Evolutionary conservation across 2,888 invertebrate genomes (phyloP).

Genomic region (Meteorus colon): DNA sequence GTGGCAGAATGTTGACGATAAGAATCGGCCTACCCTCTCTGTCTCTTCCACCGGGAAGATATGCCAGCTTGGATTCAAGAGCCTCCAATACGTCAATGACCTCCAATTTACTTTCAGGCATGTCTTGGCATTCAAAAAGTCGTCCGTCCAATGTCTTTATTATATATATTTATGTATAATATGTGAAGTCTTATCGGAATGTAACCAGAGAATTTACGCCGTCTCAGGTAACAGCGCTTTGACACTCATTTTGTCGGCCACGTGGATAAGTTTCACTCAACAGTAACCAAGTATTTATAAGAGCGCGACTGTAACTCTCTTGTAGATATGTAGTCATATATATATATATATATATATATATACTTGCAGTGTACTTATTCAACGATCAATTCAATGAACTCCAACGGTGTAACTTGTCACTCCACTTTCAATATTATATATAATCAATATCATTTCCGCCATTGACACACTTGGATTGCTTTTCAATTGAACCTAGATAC

Average conservation of each 20-base stretch:
- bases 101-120: conserved; percentile 70
- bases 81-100: conserved; percentile 77
- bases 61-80: conserved; percentile 77
- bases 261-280: neutral
- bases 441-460: conserved; percentile 2
- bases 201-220: neutral
- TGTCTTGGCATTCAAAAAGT: conserved; percentile 34
- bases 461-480: neutral
- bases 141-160: neutral
- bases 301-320: conserved; percentile 10
- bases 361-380: conserved; percentile 3
- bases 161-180: neutral
- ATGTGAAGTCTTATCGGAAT: neutral
- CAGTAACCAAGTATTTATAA: neutral
- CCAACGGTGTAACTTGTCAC: neutral
- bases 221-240: neutral
- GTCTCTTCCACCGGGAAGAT: conserved; percentile 81
- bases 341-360: conserved; percentile 14
- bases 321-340: neutral
- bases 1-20: conserved; percentile 76
- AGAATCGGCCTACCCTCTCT: conserved; percentile 79
- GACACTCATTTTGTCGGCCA: neutral
- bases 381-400: conserved; percentile 4
- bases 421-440: conserved; percentile 14
- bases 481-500: neutral